Percentiles rank a stretch among this genome's conserved stretches.
Evolutionary conservation across 2,888 invertebrate genomes (phyloP).

Genomic region (Lasioglossum malachurum): DNA sequence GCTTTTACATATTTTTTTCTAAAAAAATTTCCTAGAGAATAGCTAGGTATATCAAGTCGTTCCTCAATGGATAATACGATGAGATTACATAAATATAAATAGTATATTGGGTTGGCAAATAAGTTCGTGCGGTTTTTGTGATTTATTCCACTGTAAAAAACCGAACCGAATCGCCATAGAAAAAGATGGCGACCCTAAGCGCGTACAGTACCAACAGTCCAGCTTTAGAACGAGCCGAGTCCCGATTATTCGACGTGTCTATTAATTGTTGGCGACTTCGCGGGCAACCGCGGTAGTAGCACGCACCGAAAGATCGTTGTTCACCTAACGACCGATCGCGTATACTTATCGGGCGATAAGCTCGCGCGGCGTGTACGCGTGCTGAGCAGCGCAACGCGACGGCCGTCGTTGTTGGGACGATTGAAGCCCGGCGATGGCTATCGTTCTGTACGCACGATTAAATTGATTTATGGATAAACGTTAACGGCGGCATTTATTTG

Average conservation of each 20-base stretch:
- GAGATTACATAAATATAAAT: too few relatives aligned
- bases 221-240: neutral
- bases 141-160: too few relatives aligned
- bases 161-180: fast-evolving
- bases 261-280: neutral
- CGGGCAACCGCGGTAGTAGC: neutral
- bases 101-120: too few relatives aligned
- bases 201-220: too few relatives aligned
- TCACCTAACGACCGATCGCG: neutral
- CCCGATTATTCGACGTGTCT: neutral
- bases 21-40: too few relatives aligned
- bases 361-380: neutral
- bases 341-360: neutral
- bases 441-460: constrained; percentile 77
- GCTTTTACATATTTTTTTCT: too few relatives aligned
- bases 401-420: constrained; percentile 64
- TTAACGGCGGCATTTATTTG: constrained; percentile 73
- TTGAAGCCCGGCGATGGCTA: constrained; percentile 69
- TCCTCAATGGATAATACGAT: too few relatives aligned
- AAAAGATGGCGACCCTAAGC: too few relatives aligned
- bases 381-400: constrained; percentile 5
- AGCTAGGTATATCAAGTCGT: too few relatives aligned
- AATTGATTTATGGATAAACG: constrained; percentile 78
- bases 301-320: neutral
- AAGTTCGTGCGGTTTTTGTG: too few relatives aligned